These are phyloP conservation scores for Aethes cnicana DNA, from an alignment of 2,888 invertebrate species.

Conservation along the genomic window DNA sequence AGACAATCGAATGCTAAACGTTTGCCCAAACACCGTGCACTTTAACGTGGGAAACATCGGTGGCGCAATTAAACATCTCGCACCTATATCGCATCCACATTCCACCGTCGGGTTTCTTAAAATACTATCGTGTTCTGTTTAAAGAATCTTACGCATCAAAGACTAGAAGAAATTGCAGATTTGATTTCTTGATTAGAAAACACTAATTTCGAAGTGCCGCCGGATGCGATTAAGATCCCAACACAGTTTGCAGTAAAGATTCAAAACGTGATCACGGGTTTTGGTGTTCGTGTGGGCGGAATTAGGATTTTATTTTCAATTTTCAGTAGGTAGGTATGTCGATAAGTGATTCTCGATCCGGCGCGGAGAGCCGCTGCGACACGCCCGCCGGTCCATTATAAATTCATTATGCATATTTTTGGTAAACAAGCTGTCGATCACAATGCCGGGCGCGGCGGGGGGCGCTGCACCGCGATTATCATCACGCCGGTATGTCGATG, in stretches of 20 bases:
- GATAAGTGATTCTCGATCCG: slow-evolving; percentile 43
- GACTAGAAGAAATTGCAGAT: too few relatives aligned
- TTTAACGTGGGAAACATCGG: slow-evolving; percentile 77
- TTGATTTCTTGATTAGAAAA: too few relatives aligned
- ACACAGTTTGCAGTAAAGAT: slow-evolving; percentile 2
- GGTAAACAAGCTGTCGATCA: slow-evolving; percentile 83
- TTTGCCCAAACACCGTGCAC: slow-evolving; percentile 76
- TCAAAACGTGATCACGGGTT: slow-evolving; percentile 18
- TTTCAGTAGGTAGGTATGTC: slow-evolving; percentile 39
- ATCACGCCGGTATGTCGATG: slow-evolving; percentile 48
- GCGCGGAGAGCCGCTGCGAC: slow-evolving; percentile 53
- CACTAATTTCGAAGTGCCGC: too few relatives aligned
- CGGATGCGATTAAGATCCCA: neutral
- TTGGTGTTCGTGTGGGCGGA: slow-evolving; percentile 30
- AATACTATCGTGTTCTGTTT: slow-evolving; percentile 21
- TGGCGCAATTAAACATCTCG: slow-evolving; percentile 72
- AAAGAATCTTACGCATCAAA: neutral
- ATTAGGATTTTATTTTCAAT: slow-evolving; percentile 29
- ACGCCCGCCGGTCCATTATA: slow-evolving; percentile 71
- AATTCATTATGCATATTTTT: slow-evolving; percentile 83
- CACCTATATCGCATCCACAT: slow-evolving; percentile 48
- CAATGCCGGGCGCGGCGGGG: slow-evolving; percentile 75
- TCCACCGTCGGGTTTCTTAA: slow-evolving; percentile 19
- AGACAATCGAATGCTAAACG: slow-evolving; percentile 82
- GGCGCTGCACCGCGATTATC: slow-evolving; percentile 61